A percentile compares a stretch with the other conserved stretches of the same genome.
These are phyloP conservation scores for Dendrolimus pini DNA, from an alignment of 2,888 invertebrate species.

Conservation along the genomic window DNA sequence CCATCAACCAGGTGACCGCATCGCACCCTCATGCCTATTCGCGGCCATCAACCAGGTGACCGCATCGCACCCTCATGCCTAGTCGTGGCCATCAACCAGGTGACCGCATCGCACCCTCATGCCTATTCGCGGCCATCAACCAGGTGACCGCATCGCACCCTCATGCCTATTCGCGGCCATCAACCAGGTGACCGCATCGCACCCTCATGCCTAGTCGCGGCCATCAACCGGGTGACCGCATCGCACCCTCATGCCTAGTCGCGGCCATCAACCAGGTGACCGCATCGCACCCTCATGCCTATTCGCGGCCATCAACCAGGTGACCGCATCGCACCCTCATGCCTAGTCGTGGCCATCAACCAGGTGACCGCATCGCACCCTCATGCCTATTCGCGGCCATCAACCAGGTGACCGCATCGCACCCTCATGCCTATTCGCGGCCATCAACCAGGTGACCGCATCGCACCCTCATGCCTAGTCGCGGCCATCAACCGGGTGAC, in stretches of 20 bases:
- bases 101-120: background rate
- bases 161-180: constrained; percentile 23
- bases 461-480: too few species aligned
- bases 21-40: too few species aligned
- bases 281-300: too few species aligned
- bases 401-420: constrained; percentile 4
- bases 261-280: constrained; percentile 16
- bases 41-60: constrained; percentile 16
- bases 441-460: constrained; percentile 8
- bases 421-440: too few species aligned
- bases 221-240: constrained; percentile 8
- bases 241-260: too few species aligned
- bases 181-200: constrained; percentile 4
- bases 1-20: constrained; percentile 8
- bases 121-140: constrained; percentile 20
- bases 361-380: constrained; percentile 1
- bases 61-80: too few species aligned
- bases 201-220: too few species aligned
- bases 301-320: constrained; percentile 18
- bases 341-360: constrained; percentile 20
- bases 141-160: constrained; percentile 1
- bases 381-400: constrained; percentile 23
- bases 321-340: background rate
- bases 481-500: constrained; percentile 16
- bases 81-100: constrained; percentile 18